Evolutionary conservation across 2,113 vertebrate genomes (phyloP).

Genomic region (Austrofundulus limnaeus): DNA sequence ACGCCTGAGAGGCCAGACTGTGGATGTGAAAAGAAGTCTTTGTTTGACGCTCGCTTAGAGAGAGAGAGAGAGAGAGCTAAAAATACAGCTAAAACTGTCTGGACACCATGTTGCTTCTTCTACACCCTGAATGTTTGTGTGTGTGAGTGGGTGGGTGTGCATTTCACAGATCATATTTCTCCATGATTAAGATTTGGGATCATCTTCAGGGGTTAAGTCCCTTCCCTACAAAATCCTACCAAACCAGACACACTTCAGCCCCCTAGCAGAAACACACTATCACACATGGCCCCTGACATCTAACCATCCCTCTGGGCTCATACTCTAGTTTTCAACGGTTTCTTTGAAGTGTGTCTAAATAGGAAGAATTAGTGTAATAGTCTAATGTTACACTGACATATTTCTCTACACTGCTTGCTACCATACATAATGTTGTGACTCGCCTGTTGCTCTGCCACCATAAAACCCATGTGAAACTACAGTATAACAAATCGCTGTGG

Average conservation of each 20-base stretch:
- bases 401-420: constrained; percentile 20
- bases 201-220: constrained; percentile 58
- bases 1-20: constrained; percentile 38
- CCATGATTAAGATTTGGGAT: constrained; percentile 47
- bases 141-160: neutral
- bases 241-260: constrained; percentile 23
- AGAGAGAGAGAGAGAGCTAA: constrained; percentile 46
- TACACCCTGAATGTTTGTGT: constrained; percentile 7
- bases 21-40: constrained; percentile 71
- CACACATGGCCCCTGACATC: constrained; percentile 8
- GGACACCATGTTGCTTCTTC: constrained; percentile 41
- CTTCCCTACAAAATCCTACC: constrained; percentile 33
- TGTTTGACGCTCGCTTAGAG: constrained; percentile 49
- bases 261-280: constrained; percentile 22
- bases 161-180: constrained; percentile 43
- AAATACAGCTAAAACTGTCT: constrained; percentile 58
- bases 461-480: constrained; percentile 24
- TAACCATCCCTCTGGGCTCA: constrained; percentile 36
- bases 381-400: constrained; percentile 59
- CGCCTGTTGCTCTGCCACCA: neutral
- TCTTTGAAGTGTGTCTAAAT: constrained; percentile 64
- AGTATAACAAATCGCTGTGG: neutral
- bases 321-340: constrained; percentile 19
- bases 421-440: constrained; percentile 10
- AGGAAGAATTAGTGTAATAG: constrained; percentile 58